Conservation (phyloP, 2,113 vertebrate species). For the Protobothrops mucrosquamatus region DNA sequence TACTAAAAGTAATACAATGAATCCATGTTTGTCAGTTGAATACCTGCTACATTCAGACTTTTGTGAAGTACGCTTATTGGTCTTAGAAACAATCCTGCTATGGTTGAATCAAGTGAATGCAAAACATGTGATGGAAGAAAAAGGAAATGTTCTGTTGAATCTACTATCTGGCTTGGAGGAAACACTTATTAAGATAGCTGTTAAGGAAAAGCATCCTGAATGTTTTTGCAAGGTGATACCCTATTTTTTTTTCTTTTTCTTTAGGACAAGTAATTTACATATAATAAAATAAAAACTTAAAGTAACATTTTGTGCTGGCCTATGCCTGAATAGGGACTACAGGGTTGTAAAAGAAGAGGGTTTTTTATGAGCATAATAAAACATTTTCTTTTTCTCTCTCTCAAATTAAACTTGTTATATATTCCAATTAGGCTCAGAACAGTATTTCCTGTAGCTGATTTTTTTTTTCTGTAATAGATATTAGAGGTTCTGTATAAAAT, state of each 20-base stretch:
- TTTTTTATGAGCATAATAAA: background rate
- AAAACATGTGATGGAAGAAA: conserved; percentile 31
- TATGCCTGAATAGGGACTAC: background rate
- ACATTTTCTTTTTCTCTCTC: background rate
- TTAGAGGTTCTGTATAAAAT: conserved; percentile 77
- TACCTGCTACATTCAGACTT: conserved; percentile 75
- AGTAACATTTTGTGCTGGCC: background rate
- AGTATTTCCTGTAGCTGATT: background rate
- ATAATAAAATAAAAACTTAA: background rate
- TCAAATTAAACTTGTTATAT: background rate
- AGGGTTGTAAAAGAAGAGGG: background rate
- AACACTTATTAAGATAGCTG: conserved; percentile 72
- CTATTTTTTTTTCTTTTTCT: background rate
- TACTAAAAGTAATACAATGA: conserved; percentile 13
- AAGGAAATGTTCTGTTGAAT: conserved; percentile 33
- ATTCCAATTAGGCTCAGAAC: background rate
- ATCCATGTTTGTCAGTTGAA: conserved; percentile 50
- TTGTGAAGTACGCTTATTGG: conserved; percentile 83
- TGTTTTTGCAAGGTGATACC: conserved; percentile 85
- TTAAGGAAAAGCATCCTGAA: conserved; percentile 81
- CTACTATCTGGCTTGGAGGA: conserved; percentile 66
- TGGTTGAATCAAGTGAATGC: conserved; percentile 57
- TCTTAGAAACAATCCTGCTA: conserved; percentile 72
- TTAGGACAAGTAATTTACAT: background rate
- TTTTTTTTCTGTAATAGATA: conserved; percentile 65